These are phyloP conservation scores for Adrianichthys oophorus DNA, from an alignment of 2,797 vertebrate species.

Conservation along the genomic window DNA sequence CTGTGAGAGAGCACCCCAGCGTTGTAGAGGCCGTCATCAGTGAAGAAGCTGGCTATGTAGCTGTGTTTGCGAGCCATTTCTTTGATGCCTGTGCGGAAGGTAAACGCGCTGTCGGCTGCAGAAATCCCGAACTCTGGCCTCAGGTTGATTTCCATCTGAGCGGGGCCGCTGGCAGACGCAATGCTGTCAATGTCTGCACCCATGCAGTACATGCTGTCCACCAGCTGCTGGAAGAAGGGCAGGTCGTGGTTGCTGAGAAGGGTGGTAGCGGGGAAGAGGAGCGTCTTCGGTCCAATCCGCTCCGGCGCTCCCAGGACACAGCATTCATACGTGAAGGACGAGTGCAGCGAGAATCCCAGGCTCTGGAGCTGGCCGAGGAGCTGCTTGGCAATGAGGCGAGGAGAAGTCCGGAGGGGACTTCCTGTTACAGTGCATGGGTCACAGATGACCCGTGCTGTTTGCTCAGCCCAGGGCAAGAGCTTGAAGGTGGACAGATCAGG, in stretches of 20 bases:
- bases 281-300: constrained; percentile 85
- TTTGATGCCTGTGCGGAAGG: constrained; percentile 90
- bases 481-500: constrained; percentile 88
- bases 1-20: constrained; percentile 88
- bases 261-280: constrained; percentile 88
- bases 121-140: constrained; percentile 87
- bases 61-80: constrained; percentile 92
- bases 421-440: constrained; percentile 88
- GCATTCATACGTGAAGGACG: constrained; percentile 92
- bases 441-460: constrained; percentile 91
- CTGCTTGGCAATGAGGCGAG: constrained; percentile 87
- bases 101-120: constrained; percentile 90
- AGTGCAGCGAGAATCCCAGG: constrained; percentile 84
- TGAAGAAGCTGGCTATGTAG: constrained; percentile 90
- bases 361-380: constrained; percentile 85
- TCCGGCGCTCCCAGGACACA: constrained; percentile 87
- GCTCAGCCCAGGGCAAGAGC: constrained; percentile 87
- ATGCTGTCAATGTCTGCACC: constrained; percentile 92
- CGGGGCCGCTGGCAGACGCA: constrained; percentile 86
- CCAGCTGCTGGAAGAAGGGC: constrained; percentile 90
- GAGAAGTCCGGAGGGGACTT: constrained; percentile 85
- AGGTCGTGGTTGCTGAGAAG: constrained; percentile 88
- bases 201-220: constrained; percentile 89
- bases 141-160: constrained; percentile 92
- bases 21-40: constrained; percentile 85